These are phyloP conservation scores for Prostheceraeus crozeri DNA, from an alignment of 2,888 invertebrate genomes.

Conservation along the genomic window DNA sequence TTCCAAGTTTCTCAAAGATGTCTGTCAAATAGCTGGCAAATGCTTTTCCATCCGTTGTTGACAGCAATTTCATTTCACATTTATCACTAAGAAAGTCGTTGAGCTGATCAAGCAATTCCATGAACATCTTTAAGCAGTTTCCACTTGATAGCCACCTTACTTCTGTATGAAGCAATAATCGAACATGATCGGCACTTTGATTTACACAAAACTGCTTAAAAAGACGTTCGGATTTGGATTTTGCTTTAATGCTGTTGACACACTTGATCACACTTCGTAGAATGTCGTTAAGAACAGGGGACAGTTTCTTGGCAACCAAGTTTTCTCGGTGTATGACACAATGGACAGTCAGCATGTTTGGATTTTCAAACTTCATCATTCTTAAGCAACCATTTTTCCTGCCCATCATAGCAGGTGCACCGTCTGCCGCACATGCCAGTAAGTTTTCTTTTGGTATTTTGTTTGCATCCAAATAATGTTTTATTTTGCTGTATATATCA, in stretches of 20 bases:
- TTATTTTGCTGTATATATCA: constrained; percentile 8
- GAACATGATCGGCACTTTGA: constrained; percentile 38
- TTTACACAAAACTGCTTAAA: constrained; percentile 39
- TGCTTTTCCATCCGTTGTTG: constrained; percentile 13
- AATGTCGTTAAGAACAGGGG: constrained; percentile 24
- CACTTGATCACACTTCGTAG: constrained; percentile 36
- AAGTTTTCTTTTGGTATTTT: constrained; percentile 9
- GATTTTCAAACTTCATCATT: constrained; percentile 38
- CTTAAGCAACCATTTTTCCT: constrained; percentile 38
- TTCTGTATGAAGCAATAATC: constrained; percentile 40
- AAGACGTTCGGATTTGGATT: constrained; percentile 39
- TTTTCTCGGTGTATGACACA: constrained; percentile 40
- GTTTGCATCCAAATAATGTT: constrained; percentile 17
- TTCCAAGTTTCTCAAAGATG: constrained; percentile 10
- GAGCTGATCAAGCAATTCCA: constrained; percentile 38
- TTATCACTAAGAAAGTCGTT: not conserved
- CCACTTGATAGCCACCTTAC: constrained; percentile 41
- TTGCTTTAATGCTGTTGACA: constrained; percentile 38
- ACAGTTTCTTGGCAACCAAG: constrained; percentile 39
- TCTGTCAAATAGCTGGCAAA: constrained; percentile 3
- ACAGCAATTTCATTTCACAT: too few species aligned
- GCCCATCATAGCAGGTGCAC: constrained; percentile 23
- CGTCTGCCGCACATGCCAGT: constrained; percentile 17
- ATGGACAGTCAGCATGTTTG: constrained; percentile 37
- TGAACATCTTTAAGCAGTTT: constrained; percentile 40